Conservation (phyloP, 2,113 vertebrate genomes). For the Oncorhynchus tshawytscha region DNA sequence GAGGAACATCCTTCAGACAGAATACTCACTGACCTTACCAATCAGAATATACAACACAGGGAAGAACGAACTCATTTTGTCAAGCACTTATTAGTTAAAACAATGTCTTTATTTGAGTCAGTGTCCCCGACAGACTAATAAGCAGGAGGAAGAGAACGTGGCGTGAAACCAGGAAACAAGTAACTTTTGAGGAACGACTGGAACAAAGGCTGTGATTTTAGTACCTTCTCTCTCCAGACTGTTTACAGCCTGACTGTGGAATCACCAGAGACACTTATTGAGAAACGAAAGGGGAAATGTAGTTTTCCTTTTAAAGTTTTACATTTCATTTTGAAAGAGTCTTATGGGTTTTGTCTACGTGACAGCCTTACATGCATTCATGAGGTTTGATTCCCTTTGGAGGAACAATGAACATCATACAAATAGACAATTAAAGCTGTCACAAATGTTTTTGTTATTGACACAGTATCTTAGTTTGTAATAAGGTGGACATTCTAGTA, state of each 20-base stretch:
- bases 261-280: not conserved
- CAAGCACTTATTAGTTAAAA: slow-evolving; percentile 29
- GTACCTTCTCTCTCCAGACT: slow-evolving; percentile 32
- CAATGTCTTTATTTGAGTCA: slow-evolving; percentile 26
- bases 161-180: slow-evolving; percentile 13
- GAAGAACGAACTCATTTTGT: slow-evolving; percentile 37
- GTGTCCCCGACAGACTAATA: slow-evolving; percentile 33
- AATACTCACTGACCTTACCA: slow-evolving; percentile 24
- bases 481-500: not conserved
- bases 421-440: not conserved
- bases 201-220: slow-evolving; percentile 44
- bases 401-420: not conserved
- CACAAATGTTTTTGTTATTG: not conserved
- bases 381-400: not conserved
- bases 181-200: slow-evolving; percentile 39
- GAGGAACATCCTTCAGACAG: slow-evolving; percentile 6
- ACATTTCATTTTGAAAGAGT: not conserved
- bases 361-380: not conserved
- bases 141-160: slow-evolving; percentile 29
- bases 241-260: slow-evolving; percentile 24
- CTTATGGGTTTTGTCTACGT: not conserved
- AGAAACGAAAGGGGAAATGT: not conserved
- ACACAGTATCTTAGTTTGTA: not conserved
- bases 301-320: not conserved
- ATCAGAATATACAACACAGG: slow-evolving; percentile 49